Evolutionary conservation across 2,113 vertebrate genomes (phyloP).

Genomic region (Epinephelus fuscoguttatus): DNA sequence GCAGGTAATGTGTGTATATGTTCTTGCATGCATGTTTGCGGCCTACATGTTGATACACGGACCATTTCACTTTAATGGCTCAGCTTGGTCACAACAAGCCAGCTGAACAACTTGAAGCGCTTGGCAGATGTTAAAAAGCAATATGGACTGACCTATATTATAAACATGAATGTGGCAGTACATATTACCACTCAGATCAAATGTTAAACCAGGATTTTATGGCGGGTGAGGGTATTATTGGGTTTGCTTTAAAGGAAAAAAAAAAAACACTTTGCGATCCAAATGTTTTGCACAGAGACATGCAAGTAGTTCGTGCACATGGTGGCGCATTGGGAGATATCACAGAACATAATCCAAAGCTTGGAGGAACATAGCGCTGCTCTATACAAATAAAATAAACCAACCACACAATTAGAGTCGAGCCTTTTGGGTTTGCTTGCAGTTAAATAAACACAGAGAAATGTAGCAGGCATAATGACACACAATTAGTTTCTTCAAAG

Average conservation of each 20-base stretch:
- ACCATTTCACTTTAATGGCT: constrained; percentile 67
- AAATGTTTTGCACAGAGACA: constrained; percentile 60
- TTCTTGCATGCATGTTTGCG: constrained; percentile 42
- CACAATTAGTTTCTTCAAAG: constrained; percentile 78
- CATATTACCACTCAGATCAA: constrained; percentile 43
- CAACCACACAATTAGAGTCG: constrained; percentile 79
- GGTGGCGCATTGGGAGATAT: constrained; percentile 49
- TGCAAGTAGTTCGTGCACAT: constrained; percentile 44
- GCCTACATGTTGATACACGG: constrained; percentile 65
- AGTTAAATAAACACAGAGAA: constrained; percentile 82
- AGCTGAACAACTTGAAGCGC: constrained; percentile 39
- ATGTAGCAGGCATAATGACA: constrained; percentile 77
- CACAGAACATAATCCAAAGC: constrained; percentile 68
- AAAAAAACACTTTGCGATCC: constrained; percentile 30
- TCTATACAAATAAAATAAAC: constrained; percentile 82
- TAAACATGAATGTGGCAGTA: constrained; percentile 52
- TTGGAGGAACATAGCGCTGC: constrained; percentile 69
- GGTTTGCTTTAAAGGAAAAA: constrained; percentile 33
- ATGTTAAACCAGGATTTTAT: constrained; percentile 42
- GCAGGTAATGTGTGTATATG: constrained; percentile 36
- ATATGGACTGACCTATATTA: constrained; percentile 37
- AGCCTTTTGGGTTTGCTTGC: constrained; percentile 79
- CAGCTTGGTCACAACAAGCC: constrained; percentile 62
- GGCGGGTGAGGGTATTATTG: constrained; percentile 17
- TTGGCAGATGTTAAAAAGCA: constrained; percentile 71